Base-by-base conservation (phyloP, 2,113 vertebrate species). In the Tapirus terrestris region DNA sequence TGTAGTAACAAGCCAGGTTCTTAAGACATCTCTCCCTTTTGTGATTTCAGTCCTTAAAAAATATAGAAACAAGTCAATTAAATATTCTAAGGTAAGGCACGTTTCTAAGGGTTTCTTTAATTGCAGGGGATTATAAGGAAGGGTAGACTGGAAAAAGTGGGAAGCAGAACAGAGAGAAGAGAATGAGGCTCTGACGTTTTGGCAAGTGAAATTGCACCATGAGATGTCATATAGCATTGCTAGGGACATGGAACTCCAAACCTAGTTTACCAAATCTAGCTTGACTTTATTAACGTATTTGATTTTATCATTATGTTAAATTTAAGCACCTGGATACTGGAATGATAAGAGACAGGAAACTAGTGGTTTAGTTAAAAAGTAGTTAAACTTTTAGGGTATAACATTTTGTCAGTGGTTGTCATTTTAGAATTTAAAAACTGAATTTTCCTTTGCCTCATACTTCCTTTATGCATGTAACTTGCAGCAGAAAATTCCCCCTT, bases 401-500 rank as follows among this genome's bases (percentile, higher is more conserved):
- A 94, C 39, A 21, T 29, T 87, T 89, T 84, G 17, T 77, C 51
- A 76, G 17, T 70, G 33, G 45, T 39, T 84, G 77, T 96, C 88
- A 96, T 39, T 97, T 91, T 80, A 97, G 61, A 94, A 73, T 86
- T 81, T n/a, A 58, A 81, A 88, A 48, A 51, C 4, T 18, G 11
- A 53, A 68, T 65, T 96, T 97, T 33, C 73, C 58, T 80, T 93
- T 97, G 81, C 23, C 83, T 73, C 23, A 45, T 17, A 61, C 33
- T 90, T 86, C 56, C 33, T 93, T 86, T 89, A 68, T 70, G 33
- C 17, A 65, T 17, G 25, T 43, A 90, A 61, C 36, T 70, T 68
- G 25, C n/a, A 94, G 91, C 65, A 92, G 65, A 89, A 97, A 92
- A 89, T 48, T 20, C 65, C 80, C 39, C 75, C 63, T 96, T 80